Evolutionary conservation across 2,797 vertebrate genomes (phyloP).

Genomic region (Microctenopoma lineatum): DNA sequence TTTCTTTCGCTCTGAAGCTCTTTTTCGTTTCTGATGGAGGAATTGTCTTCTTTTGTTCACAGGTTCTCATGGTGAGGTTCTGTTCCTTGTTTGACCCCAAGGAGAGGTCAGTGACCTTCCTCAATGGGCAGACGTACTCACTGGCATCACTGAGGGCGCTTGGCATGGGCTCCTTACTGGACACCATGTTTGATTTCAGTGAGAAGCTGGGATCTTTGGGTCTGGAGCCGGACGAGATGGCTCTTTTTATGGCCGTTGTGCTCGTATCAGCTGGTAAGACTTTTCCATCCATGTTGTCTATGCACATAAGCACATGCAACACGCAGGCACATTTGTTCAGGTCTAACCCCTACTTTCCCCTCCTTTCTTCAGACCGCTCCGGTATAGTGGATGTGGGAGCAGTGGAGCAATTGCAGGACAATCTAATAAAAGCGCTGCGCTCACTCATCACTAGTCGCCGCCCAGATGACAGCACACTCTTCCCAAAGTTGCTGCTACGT

Average conservation of each 20-base stretch:
- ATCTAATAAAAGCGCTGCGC: slow-evolving; percentile 83
- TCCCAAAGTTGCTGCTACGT: slow-evolving; percentile 84
- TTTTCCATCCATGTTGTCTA: neutral
- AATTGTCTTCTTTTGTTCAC: slow-evolving; percentile 29
- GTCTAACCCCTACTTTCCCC: slow-evolving; percentile 24
- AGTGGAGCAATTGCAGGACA: slow-evolving; percentile 86
- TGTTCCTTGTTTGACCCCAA: slow-evolving; percentile 85
- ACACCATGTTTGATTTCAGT: slow-evolving; percentile 88
- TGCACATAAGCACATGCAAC: neutral
- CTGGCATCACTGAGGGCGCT: slow-evolving; percentile 81
- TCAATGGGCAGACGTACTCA: slow-evolving; percentile 84
- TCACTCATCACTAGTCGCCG: slow-evolving; percentile 77
- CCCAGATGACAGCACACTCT: slow-evolving; percentile 80
- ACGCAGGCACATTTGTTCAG: neutral
- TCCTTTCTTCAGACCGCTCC: slow-evolving; percentile 75
- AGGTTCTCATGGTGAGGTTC: slow-evolving; percentile 87
- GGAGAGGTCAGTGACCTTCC: slow-evolving; percentile 83
- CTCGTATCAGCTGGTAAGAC: slow-evolving; percentile 84
- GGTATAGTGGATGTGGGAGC: slow-evolving; percentile 81
- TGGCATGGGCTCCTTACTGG: slow-evolving; percentile 84
- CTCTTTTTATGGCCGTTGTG: slow-evolving; percentile 87
- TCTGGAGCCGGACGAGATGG: slow-evolving; percentile 86
- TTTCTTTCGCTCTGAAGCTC: neutral
- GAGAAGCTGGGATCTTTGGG: slow-evolving; percentile 83
- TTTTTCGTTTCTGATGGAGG: slow-evolving; percentile 16